Evolutionary conservation across 2,113 vertebrate genomes (phyloP).

Genomic region (Hemichromis elongatus): DNA sequence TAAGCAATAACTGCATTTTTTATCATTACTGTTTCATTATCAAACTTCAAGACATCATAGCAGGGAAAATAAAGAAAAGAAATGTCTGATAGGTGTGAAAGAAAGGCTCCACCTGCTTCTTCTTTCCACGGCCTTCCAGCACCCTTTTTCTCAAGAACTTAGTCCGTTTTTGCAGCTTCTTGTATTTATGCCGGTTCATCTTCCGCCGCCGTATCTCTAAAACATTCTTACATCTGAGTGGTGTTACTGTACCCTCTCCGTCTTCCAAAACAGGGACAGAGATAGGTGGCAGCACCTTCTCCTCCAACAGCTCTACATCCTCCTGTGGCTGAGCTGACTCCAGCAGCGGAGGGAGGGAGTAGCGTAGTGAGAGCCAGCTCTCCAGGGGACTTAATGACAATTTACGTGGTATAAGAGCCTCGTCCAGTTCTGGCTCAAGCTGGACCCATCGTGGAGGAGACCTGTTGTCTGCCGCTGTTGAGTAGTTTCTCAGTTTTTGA

Average conservation of each 20-base stretch:
- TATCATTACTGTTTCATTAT: not conserved
- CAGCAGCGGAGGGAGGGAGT: slow-evolving; percentile 74
- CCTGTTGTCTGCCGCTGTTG: slow-evolving; percentile 68
- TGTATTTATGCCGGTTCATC: slow-evolving; percentile 92
- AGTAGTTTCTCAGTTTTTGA: slow-evolving; percentile 52
- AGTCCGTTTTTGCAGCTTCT: slow-evolving; percentile 83
- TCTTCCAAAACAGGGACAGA: slow-evolving; percentile 26
- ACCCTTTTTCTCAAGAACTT: slow-evolving; percentile 80
- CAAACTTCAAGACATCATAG: not conserved
- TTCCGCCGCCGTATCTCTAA: slow-evolving; percentile 87
- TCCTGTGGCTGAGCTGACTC: slow-evolving; percentile 45
- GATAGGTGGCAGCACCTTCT: slow-evolving; percentile 61
- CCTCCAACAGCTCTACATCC: slow-evolving; percentile 34
- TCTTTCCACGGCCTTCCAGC: slow-evolving; percentile 72
- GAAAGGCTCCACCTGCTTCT: slow-evolving; percentile 70
- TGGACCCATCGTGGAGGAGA: slow-evolving; percentile 65
- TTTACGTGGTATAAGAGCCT: slow-evolving; percentile 85
- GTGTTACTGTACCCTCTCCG: slow-evolving; percentile 18
- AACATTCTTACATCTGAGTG: slow-evolving; percentile 81
- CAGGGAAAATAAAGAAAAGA: fast-evolving
- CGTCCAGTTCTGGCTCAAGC: slow-evolving; percentile 82
- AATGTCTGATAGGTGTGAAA: not conserved
- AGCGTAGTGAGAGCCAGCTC: slow-evolving; percentile 85
- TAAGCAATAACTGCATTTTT: not conserved
- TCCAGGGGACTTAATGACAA: slow-evolving; percentile 89